Conservation (phyloP, 1,140 invertebrate species). For the Cataglyphis hispanica region DNA sequence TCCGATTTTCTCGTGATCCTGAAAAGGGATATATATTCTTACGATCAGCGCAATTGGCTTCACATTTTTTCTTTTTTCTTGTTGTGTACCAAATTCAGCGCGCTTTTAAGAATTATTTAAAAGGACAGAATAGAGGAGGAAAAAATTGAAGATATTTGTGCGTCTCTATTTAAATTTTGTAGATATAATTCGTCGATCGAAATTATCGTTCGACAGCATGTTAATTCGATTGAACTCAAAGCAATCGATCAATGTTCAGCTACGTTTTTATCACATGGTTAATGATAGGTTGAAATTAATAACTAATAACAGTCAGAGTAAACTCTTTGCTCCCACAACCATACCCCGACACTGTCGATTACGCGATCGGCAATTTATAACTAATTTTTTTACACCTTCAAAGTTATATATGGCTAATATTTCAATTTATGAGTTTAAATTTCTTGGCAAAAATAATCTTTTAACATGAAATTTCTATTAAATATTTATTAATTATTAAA, state of each 20-base stretch:
- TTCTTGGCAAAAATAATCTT: background rate
- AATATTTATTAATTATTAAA: no score
- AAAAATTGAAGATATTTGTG: background rate
- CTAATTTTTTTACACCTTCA: background rate
- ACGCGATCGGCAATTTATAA: constrained; percentile 40
- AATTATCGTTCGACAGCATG: background rate
- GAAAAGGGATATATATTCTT: background rate
- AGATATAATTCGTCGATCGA: background rate
- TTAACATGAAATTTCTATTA: background rate
- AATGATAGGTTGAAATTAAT: constrained; percentile 55
- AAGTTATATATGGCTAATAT: background rate
- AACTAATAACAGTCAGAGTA: constrained; percentile 44
- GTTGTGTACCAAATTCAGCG: background rate
- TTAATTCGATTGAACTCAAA: constrained; percentile 17
- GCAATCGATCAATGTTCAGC: constrained; percentile 50
- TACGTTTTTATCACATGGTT: constrained; percentile 14
- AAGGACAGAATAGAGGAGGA: background rate
- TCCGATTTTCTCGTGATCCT: constrained; percentile 31
- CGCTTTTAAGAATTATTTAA: constrained; percentile 1
- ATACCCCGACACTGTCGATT: constrained; percentile 26
- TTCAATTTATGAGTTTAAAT: background rate
- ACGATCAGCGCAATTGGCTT: background rate
- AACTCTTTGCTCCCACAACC: constrained; percentile 49
- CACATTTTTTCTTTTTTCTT: background rate
- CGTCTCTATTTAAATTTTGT: background rate